Conservation (phyloP, 2,888 invertebrate genomes). For the Cryptocephalus moraei region DNA sequence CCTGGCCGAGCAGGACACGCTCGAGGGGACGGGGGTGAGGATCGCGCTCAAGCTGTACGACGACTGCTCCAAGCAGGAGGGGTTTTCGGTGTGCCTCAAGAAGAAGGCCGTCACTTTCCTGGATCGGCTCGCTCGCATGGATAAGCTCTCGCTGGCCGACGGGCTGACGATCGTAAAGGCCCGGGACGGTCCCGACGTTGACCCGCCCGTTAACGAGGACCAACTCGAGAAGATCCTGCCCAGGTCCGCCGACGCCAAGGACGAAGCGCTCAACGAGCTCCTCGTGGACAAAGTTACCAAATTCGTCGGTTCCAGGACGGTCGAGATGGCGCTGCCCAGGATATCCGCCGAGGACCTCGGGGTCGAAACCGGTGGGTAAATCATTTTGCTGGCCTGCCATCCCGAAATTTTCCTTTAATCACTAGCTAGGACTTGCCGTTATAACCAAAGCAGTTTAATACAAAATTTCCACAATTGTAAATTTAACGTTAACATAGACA, state of each 20-base stretch:
- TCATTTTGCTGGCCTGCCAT: neutral
- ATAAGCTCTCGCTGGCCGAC: conserved; percentile 50
- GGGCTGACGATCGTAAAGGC: conserved; percentile 57
- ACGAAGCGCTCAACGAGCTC: conserved; percentile 56
- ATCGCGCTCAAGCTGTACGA: conserved; percentile 64
- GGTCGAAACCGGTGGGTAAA: neutral
- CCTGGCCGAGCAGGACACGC: conserved; percentile 21
- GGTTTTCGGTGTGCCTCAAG: conserved; percentile 65
- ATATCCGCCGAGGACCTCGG: conserved; percentile 41
- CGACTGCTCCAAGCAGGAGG: conserved; percentile 62
- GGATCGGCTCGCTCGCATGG: conserved; percentile 64
- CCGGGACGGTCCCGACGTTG: conserved; percentile 46
- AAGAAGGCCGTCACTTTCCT: conserved; percentile 73
- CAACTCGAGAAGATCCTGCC: conserved; percentile 60
- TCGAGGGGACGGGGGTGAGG: conserved; percentile 50
- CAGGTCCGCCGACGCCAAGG: conserved; percentile 54
- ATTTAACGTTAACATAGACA: no score
- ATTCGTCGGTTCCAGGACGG: conserved; percentile 63
- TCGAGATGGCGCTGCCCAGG: conserved; percentile 68
- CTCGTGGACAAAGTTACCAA: conserved; percentile 60
- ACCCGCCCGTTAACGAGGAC: conserved; percentile 51
- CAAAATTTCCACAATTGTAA: no score
- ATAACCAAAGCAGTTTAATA: no score
- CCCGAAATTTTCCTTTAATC: no score
- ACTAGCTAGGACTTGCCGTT: no score